Evolutionary conservation across 2,888 invertebrate genomes (phyloP).

Genomic region (Saturnia japonica): DNA sequence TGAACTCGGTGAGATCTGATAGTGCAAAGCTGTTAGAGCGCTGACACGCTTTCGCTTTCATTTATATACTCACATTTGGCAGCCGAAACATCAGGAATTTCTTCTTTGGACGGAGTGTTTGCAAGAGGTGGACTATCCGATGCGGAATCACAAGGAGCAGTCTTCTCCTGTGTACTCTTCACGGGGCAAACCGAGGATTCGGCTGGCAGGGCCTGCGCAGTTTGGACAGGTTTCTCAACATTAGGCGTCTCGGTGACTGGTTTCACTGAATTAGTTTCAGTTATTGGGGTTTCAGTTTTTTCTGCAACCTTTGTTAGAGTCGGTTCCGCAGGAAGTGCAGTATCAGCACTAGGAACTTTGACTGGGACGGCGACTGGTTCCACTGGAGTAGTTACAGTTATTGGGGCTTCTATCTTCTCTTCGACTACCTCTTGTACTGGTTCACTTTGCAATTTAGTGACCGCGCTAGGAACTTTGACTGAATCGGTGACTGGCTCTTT

Average conservation of each 20-base stretch:
- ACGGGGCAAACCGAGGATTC: conserved; percentile 26
- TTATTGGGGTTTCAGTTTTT: not conserved
- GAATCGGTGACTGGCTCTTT: not conserved
- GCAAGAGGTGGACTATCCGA: conserved; percentile 71
- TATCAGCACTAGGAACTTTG: conserved; percentile 24
- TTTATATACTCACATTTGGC: conserved; percentile 71
- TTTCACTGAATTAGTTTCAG: conserved; percentile 27
- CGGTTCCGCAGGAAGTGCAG: not conserved
- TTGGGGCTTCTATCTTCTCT: conserved; percentile 20
- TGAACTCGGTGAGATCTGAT: conserved; percentile 72
- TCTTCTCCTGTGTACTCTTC: conserved; percentile 38
- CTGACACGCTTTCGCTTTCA: conserved; percentile 34
- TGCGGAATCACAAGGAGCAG: conserved; percentile 35
- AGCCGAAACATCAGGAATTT: conserved; percentile 53
- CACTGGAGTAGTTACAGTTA: conserved; percentile 18
- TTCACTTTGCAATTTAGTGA: not conserved
- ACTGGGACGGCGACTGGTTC: conserved; percentile 18
- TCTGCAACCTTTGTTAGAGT: not conserved
- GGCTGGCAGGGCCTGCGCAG: conserved; percentile 18
- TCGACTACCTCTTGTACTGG: not conserved
- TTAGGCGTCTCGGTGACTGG: conserved; percentile 30
- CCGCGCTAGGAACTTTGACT: conserved; percentile 13
- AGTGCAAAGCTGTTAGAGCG: conserved; percentile 72
- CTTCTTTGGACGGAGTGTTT: conserved; percentile 70
- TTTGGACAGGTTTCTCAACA: conserved; percentile 28